These are phyloP conservation scores for Neodontobutis hainanensis DNA, from an alignment of 2,113 vertebrate genomes.

Conservation along the genomic window DNA sequence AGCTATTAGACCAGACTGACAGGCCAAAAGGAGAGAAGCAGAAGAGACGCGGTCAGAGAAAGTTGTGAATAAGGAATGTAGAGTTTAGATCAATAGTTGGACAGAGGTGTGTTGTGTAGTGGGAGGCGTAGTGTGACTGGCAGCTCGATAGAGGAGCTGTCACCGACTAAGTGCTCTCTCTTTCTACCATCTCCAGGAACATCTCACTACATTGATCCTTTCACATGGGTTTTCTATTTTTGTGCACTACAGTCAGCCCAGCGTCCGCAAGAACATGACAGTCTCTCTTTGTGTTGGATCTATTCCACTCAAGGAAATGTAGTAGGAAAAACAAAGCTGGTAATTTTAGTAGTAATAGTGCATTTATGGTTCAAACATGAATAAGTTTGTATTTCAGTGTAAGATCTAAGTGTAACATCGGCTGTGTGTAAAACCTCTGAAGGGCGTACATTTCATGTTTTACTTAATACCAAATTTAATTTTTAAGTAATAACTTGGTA, in stretches of 20 bases:
- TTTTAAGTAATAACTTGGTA: too few relatives aligned
- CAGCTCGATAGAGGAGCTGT: conserved; percentile 77
- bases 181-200: conserved; percentile 63
- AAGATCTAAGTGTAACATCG: too few relatives aligned
- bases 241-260: conserved; percentile 31
- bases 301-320: conserved; percentile 16
- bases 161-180: conserved; percentile 61
- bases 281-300: conserved; percentile 21
- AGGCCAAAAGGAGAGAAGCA: conserved; percentile 25
- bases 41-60: conserved; percentile 24
- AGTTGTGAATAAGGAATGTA: conserved; percentile 39
- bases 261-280: conserved; percentile 11
- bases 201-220: conserved; percentile 51
- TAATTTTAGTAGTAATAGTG: not conserved
- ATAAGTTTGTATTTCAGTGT: too few relatives aligned
- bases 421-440: too few relatives aligned
- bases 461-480: too few relatives aligned
- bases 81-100: conserved; percentile 68
- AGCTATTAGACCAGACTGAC: conserved; percentile 37
- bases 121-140: conserved; percentile 65
- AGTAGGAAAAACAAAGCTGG: not conserved
- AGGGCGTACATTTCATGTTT: too few relatives aligned
- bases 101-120: conserved; percentile 60
- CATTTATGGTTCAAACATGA: not conserved
- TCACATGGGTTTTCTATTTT: conserved; percentile 30